Base-by-base conservation (phyloP, 2,888 invertebrate genomes). In the Ichneumon xanthorius region DNA sequence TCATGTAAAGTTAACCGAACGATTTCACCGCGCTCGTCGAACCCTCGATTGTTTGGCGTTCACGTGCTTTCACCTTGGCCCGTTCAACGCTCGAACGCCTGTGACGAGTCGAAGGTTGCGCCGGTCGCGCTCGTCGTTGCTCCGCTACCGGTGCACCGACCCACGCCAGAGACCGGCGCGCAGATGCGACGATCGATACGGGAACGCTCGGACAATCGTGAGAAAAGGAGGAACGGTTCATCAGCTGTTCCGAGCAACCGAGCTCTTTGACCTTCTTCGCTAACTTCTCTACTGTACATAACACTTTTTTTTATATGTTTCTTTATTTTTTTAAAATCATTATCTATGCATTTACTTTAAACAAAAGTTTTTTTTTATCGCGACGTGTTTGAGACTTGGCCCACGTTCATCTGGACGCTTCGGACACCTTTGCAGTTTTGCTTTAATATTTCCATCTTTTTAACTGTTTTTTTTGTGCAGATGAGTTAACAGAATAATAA, bases 151-250 rank as follows among this genome's bases (percentile, higher is more conserved):
- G 55, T 55, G 22, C 55, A 55, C 55, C 55, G 55, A 55, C 55
- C 55, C 55, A 55, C 22, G 55, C 19, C 9, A 9, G 40, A 40
- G 40, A 19, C 55, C 55, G 55, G 9, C 9, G 19, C 55, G n/a
- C 22, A 55, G 19, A 55, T 45, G 45, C 73, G 73, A 73, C 45
- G 61, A 73, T 79, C 79, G 79, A 79, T 79, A 79, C 79, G 30
- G 55, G 67, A 77, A 77, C 19, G 53, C 55, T 53, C 76, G 77
- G 40, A 40, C 58, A 77, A 77, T 40, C 45, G 68, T 68, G 53
- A 33, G 65, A 67, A 67, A 48, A 50, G 30, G 63, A 33, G 50
- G 19, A 50, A 19, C 40, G 33, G 33, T 37, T 61, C 7, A 14
- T 40, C 73, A 61, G 61, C 73, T 61, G 73, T 40, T 40, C 0